Evolutionary conservation across 2,113 vertebrate genomes (phyloP).

Genomic region (Cynopterus brachyotis): DNA sequence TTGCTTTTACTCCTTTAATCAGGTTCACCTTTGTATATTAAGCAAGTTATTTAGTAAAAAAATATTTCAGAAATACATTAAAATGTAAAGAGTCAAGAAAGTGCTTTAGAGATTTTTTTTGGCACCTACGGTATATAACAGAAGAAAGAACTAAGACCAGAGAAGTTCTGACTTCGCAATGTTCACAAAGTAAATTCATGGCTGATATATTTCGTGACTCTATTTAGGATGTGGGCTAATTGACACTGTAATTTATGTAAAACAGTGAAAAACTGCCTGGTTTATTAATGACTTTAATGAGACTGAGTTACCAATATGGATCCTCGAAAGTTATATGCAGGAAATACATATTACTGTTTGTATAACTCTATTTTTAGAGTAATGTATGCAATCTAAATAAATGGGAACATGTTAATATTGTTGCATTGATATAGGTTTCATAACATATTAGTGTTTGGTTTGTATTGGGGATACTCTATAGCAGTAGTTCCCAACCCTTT

Average conservation of each 20-base stretch:
- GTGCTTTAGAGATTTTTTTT: background rate
- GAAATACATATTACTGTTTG: background rate
- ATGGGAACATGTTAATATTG: background rate
- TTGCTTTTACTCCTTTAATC: background rate
- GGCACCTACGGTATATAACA: background rate
- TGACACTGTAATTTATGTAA: background rate
- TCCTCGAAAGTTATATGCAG: background rate
- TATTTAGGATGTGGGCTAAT: background rate
- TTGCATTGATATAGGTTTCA: background rate
- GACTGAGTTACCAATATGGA: background rate
- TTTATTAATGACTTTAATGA: background rate
- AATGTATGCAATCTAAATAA: background rate
- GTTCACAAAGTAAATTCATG: background rate
- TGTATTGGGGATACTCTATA: background rate
- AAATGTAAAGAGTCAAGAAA: background rate
- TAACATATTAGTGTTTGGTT: background rate
- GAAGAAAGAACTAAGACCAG: background rate
- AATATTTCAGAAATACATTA: background rate
- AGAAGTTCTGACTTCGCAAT: background rate
- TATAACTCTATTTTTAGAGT: background rate
- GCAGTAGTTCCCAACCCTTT: too few species aligned
- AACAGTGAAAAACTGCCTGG: background rate
- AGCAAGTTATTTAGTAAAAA: background rate
- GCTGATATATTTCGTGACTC: background rate
- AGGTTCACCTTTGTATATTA: background rate